phyloP scores from a whole-genome alignment of 37 sponge, comb jelly and placozoan species.

The Bolinopsis microptera region DNA sequence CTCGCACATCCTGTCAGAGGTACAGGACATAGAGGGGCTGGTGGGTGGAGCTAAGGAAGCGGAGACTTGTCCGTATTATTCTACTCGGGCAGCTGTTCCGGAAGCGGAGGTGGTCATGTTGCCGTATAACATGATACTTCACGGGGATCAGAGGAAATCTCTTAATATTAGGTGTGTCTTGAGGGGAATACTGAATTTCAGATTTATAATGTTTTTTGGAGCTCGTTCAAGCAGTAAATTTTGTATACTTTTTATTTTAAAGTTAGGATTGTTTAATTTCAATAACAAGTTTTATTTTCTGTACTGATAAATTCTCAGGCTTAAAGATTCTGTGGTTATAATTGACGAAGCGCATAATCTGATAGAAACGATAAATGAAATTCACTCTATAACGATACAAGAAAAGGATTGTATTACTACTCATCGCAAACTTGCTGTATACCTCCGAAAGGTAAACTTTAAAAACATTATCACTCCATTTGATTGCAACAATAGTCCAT shows the following conservation, averaged over 20 bases:
- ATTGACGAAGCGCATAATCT: constrained; percentile 99
- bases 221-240: no score
- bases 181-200: no score
- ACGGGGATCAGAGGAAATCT: constrained; percentile 78
- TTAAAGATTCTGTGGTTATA: constrained; percentile 88
- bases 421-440: constrained; percentile 32
- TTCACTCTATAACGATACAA: constrained; percentile 80
- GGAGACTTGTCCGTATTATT: constrained; percentile 94
- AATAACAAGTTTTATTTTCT: no score
- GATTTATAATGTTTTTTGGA: no score
- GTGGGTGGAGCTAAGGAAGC: constrained; percentile 74
- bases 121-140: constrained; percentile 93
- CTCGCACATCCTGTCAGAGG: constrained; percentile 70
- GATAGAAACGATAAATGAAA: constrained; percentile 85
- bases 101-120: constrained; percentile 90
- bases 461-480: no score
- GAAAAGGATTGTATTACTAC: constrained; percentile 37
- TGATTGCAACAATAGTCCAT: no score
- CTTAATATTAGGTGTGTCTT: constrained; percentile 73
- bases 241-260: no score
- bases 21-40: constrained; percentile 92
- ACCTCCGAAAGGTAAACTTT: constrained; percentile 55
- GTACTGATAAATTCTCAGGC: no score
- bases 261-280: no score
- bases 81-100: constrained; percentile 77